Evolutionary conservation across 2,797 vertebrate species (phyloP), one percentile per base, ranked within the genome.

Genomic region (Sebastes aleutianus): DNA sequence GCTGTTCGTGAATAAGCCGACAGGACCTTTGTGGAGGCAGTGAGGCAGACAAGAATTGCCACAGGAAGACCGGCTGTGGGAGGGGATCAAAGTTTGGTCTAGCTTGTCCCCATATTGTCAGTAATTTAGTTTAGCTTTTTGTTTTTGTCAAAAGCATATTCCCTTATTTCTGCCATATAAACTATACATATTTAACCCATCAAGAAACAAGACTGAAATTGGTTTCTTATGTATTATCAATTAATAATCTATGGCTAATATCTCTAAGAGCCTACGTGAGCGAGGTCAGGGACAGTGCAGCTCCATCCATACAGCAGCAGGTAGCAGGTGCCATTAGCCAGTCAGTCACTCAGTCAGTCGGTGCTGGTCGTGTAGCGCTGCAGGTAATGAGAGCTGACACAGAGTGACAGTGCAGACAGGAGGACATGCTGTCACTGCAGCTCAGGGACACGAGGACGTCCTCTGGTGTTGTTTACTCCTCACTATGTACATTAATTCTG

Each of bases 351-450:
- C 84, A 76, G 74, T 77, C 74, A 70, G 78, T 79, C 74, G 47
- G 43, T 22, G 65, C 47, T 72, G 68, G 68, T 71, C 8, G 7
- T 78, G 70, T 82, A 66, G 65, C 63, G 50, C 85, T 89, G 80
- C 32, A 86, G 84, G 91, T 92, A 92, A 94, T 83, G 84, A 82
- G 88, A 93, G 87, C 91, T 87, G 91, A 91, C 83, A 84, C 70
- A 75, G 83, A 88, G 83, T 88, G 89, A 91, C 88, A 81, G 76
- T 31, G 85, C 78, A 87, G 91, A 91, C 87, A 88, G 84, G 85
- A 79, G 88, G 84, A 90, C 87, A 87, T 70, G 85, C 89, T 89
- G 91, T 86, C 90, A 83, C 88, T 76, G 80, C 11, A 2, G 84
- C 82, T 88, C 80, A 66, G 76, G 80, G 83, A 89, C 80, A 80